Base-by-base conservation (phyloP, 2,797 vertebrate species). In the Microcaecilia unicolor region DNA sequence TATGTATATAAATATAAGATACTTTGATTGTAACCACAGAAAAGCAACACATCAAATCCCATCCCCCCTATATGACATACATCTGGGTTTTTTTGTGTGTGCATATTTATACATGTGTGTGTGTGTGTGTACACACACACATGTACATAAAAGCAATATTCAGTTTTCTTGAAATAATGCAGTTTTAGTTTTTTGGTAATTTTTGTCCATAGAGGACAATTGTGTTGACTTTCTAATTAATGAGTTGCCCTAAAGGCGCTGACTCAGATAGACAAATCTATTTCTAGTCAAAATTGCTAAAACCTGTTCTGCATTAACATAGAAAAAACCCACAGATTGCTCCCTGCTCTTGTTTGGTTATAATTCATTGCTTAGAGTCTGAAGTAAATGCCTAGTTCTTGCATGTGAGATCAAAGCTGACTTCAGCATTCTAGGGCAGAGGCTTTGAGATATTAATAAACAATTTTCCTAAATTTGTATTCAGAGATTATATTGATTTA, bases 251-350 rank as follows among this genome's bases (percentile, higher is more conserved):
- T 47, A 34, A 16, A 55, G 51, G 32, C 48, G 53, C 16, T 55
- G 34, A 51, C 22, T 30, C 41, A 52, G 47, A 39, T 22, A 52
- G 26, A 62, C 50, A 54, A 47, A 62, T 67, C 22, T 43, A 25
- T 53, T 56, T 60, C 37, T 39, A 31, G 54, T 37, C 42, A 44
- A 64, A 61, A 61, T 48, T 48, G 55, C 42, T 39, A 53, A 52
- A 44, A 35, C 33, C 16, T 21, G 25, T 52, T 25, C 37, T 29
- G 24, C 22, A 51, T 62, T 62, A 61, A 65, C 60, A 29, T 64
- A 59, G 14, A 31, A 50, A 66, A 66, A 65, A 34, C 26, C 51
- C 48, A 51, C 40, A 56, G 55, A 55, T 66, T 60, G 61, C 26
- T 36, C 57, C 41, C 41, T 46, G 39, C 17, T 55, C 18, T 49